Conservation (phyloP, 2,113 vertebrate species). For the Mormyrus lacerda region DNA sequence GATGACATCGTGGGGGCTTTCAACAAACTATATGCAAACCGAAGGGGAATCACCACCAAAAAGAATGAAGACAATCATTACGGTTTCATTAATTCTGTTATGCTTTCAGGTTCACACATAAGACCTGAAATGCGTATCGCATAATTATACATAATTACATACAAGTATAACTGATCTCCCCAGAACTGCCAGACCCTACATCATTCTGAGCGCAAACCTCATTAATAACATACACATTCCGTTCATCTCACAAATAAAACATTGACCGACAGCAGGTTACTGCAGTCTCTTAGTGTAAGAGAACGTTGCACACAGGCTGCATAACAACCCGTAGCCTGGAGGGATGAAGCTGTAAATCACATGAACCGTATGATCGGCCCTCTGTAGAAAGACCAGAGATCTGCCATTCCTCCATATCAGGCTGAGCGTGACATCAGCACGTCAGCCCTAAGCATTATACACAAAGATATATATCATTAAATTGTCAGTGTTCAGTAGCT, state of each 20-base stretch:
- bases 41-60: not conserved
- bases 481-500: not conserved
- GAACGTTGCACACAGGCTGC: slow-evolving; percentile 6
- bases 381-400: not conserved
- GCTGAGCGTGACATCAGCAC: not conserved
- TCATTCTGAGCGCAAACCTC: not conserved
- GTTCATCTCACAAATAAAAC: not conserved
- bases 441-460: not conserved
- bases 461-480: not conserved
- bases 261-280: not conserved
- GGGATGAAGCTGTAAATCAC: not conserved
- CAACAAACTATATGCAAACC: not conserved
- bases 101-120: not conserved
- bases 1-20: not conserved
- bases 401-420: not conserved
- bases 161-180: not conserved
- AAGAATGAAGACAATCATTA: not conserved
- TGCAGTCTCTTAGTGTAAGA: not conserved
- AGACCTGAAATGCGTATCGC: not conserved
- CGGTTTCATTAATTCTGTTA: not conserved
- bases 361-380: not conserved
- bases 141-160: not conserved
- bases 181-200: not conserved
- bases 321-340: slow-evolving; percentile 18
- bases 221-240: not conserved